Percentiles rank a stretch among this genome's conserved stretches.
Conservation (phyloP, 2,113 vertebrate genomes). For the Motacilla tschutschensis region DNA sequence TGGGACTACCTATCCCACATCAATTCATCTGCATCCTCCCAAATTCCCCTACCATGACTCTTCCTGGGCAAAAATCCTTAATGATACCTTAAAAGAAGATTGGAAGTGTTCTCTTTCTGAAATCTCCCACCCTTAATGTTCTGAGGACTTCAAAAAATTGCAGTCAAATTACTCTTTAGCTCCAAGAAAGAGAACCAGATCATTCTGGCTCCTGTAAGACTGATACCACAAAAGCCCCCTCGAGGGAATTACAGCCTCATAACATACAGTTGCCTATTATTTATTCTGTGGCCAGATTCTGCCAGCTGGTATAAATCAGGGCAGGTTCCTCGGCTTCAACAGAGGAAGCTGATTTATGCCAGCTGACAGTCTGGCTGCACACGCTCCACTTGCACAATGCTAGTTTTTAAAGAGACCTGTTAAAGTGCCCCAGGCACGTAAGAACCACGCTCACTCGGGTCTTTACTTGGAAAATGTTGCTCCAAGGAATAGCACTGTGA, state of each 20-base stretch:
- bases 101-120: neutral
- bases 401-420: slow-evolving; percentile 32
- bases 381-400: slow-evolving; percentile 33
- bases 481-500: neutral
- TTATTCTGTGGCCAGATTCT: slow-evolving; percentile 36
- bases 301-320: slow-evolving; percentile 59
- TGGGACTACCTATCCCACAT: neutral
- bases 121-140: neutral
- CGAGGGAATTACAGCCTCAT: slow-evolving; percentile 20
- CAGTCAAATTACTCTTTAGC: neutral
- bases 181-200: slow-evolving; percentile 14
- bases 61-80: neutral
- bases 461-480: slow-evolving; percentile 12
- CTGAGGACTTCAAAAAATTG: neutral
- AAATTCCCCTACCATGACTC: neutral
- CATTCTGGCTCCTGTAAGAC: neutral
- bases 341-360: slow-evolving; percentile 59
- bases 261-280: slow-evolving; percentile 48
- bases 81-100: neutral
- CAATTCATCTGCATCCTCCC: neutral
- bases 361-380: slow-evolving; percentile 42
- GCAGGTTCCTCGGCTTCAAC: slow-evolving; percentile 39
- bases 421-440: slow-evolving; percentile 12
- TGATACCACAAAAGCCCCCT: slow-evolving; percentile 24
- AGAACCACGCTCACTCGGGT: neutral